phyloP scores from a whole-genome alignment of 2,888 invertebrate species.

The Teleiodes luculella region DNA sequence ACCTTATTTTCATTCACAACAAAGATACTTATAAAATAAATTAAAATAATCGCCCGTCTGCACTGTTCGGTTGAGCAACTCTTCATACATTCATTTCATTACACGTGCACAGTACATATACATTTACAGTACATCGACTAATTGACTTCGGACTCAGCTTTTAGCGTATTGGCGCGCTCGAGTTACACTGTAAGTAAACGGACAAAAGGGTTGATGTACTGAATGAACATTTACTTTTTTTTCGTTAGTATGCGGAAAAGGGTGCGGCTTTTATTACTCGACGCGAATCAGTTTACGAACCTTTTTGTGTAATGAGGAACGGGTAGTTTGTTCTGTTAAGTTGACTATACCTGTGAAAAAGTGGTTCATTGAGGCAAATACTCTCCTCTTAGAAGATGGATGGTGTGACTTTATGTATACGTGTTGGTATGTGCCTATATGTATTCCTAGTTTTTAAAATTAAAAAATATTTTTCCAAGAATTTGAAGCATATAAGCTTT shows the following conservation, averaged over 20 bases:
- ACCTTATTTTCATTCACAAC: no score
- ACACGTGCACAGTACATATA: conserved; percentile 5
- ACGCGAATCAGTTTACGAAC: not conserved
- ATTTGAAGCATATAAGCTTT: no score
- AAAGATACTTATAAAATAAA: not conserved
- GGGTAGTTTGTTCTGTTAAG: conserved; percentile 6
- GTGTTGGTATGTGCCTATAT: no score
- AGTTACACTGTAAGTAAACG: conserved; percentile 55
- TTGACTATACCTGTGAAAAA: not conserved
- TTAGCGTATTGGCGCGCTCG: conserved; percentile 50
- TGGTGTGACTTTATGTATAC: no score
- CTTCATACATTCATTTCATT: not conserved
- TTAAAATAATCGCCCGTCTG: not conserved
- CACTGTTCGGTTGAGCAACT: not conserved
- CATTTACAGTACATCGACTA: conserved; percentile 28
- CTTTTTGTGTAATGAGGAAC: conserved; percentile 3
- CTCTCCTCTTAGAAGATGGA: no score
- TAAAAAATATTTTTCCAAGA: no score
- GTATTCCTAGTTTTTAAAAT: no score
- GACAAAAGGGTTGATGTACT: conserved; percentile 41
- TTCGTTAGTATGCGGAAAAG: not conserved
- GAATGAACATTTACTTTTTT: conserved; percentile 20
- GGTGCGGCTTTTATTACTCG: conserved; percentile 1
- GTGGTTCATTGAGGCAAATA: not conserved
- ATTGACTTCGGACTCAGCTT: conserved; percentile 53